phyloP scores from a whole-genome alignment of 2,113 vertebrate genomes.

The Urocynchramus pylzowi region DNA sequence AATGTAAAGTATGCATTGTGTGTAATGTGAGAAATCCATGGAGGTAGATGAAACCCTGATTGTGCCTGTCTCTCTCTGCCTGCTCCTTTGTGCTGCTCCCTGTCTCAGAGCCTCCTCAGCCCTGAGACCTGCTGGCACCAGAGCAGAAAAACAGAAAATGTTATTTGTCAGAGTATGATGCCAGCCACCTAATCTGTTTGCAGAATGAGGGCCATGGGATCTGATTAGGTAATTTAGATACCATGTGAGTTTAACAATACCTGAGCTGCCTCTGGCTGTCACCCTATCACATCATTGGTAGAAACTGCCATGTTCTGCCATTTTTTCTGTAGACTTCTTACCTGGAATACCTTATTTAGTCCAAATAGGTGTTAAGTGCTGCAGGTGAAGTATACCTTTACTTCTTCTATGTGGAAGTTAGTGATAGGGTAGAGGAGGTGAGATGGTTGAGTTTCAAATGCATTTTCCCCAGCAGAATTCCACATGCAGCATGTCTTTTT shows the following conservation, averaged over 20 bases:
- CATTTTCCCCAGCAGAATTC: not conserved
- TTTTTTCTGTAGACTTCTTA: not conserved
- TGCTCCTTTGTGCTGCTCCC: slow-evolving; percentile 40
- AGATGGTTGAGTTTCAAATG: not conserved
- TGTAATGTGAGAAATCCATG: slow-evolving; percentile 67
- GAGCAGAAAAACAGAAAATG: slow-evolving; percentile 31
- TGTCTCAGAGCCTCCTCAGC: slow-evolving; percentile 44
- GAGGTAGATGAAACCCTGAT: slow-evolving; percentile 69
- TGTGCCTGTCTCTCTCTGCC: slow-evolving; percentile 63
- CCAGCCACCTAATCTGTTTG: slow-evolving; percentile 73
- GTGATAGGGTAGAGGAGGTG: not conserved
- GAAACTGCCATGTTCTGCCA: not conserved
- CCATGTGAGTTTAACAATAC: slow-evolving; percentile 27
- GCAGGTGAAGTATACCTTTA: not conserved
- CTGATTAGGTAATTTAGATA: slow-evolving; percentile 60
- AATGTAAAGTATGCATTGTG: slow-evolving; percentile 53
- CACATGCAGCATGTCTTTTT: not conserved
- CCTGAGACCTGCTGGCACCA: slow-evolving; percentile 80
- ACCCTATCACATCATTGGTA: not conserved
- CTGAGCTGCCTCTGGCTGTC: slow-evolving; percentile 27
- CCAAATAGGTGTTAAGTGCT: not conserved
- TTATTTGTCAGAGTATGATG: slow-evolving; percentile 67
- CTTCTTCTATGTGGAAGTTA: not conserved
- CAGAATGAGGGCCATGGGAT: slow-evolving; percentile 33
- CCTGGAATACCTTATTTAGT: not conserved